Conservation (phyloP, 1,140 invertebrate species). For the Atta colombica region DNA sequence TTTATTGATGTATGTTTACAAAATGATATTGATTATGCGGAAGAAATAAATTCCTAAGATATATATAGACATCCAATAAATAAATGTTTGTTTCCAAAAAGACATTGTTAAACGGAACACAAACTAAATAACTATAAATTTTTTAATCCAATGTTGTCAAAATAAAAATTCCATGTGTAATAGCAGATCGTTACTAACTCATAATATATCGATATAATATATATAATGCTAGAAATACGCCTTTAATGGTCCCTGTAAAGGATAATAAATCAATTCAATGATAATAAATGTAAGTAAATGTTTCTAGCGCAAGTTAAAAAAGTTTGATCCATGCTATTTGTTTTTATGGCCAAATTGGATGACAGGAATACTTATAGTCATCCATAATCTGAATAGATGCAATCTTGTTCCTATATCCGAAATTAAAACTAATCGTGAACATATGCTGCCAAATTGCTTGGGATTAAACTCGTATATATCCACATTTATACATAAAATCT, state of each 20-base stretch:
- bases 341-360: not conserved
- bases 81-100: not conserved
- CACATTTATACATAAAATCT: conserved; percentile 5
- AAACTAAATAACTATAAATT: not conserved
- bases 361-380: not conserved
- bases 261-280: not conserved
- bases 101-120: not conserved
- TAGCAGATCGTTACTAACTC: conserved; percentile 19
- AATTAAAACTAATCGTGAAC: conserved; percentile 22
- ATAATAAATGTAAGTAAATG: conserved; percentile 16
- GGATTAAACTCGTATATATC: not conserved
- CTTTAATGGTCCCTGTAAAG: not conserved
- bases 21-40: not conserved
- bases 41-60: conserved; percentile 13
- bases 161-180: conserved; percentile 8
- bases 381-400: not conserved
- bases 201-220: not conserved
- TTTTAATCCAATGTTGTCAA: not conserved
- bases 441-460: conserved; percentile 8
- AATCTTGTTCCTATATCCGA: not conserved
- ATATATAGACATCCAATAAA: not conserved
- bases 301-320: not conserved
- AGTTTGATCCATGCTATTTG: not conserved
- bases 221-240: not conserved
- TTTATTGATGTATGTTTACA: not conserved